Conservation (phyloP, 2,113 vertebrate species). For the Cebus imitator region DNA sequence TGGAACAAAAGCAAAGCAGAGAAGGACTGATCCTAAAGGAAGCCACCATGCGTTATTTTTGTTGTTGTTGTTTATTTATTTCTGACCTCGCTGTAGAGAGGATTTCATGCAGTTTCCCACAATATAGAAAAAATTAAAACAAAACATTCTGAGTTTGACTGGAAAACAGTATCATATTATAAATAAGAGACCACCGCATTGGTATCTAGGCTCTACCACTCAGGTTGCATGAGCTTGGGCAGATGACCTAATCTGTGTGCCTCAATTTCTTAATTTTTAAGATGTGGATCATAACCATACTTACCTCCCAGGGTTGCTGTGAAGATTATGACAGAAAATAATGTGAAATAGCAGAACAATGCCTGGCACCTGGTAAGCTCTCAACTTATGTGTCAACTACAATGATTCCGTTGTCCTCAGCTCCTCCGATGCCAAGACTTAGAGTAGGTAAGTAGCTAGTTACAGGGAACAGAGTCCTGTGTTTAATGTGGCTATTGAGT, state of each 20-base stretch:
- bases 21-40: neutral
- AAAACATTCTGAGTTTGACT: neutral
- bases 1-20: neutral
- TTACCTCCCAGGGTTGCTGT: neutral
- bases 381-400: neutral
- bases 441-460: neutral
- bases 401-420: neutral
- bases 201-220: neutral
- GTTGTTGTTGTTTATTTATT: neutral
- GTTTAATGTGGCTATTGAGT: constrained; percentile 65
- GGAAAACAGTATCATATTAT: neutral
- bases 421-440: neutral
- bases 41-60: neutral
- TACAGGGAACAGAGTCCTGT: constrained; percentile 34
- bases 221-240: neutral
- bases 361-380: neutral
- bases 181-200: neutral
- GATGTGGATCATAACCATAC: neutral
- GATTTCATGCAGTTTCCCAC: neutral
- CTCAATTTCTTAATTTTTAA: neutral
- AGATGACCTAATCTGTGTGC: neutral
- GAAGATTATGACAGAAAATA: neutral
- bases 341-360: neutral
- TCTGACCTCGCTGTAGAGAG: neutral
- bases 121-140: neutral